phyloP scores from a whole-genome alignment of 2,797 vertebrate genomes.

The Acrossocheilus fasciatus region DNA sequence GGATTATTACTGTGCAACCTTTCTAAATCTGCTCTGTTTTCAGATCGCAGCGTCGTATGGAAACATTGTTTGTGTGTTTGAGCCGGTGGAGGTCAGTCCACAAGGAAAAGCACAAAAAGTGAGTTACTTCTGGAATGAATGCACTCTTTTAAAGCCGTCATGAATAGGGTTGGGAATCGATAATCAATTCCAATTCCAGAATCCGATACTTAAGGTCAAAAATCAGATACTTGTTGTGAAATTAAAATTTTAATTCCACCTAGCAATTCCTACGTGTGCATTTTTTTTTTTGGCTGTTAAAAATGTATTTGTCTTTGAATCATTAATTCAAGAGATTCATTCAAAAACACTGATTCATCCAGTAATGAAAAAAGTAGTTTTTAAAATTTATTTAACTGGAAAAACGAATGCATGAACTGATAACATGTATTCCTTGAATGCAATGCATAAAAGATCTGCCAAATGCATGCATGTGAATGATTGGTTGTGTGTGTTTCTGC shows the following conservation, averaged over 20 bases:
- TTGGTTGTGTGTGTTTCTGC: background rate
- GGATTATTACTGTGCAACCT: background rate
- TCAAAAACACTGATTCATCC: no score
- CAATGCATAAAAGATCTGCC: background rate
- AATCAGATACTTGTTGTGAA: background rate
- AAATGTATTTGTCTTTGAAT: no score
- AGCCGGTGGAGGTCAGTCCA: constrained; percentile 86
- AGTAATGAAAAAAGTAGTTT: no score
- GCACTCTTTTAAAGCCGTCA: background rate
- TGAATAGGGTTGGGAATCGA: no score
- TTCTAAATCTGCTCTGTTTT: background rate
- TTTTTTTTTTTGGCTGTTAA: background rate
- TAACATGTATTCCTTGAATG: background rate
- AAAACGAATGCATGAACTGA: background rate
- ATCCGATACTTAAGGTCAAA: no score
- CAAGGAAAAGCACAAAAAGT: constrained; percentile 81
- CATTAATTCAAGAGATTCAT: no score
- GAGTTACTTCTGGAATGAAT: constrained; percentile 69
- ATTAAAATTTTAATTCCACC: no score
- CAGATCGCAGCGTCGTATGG: constrained; percentile 98
- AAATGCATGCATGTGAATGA: background rate
- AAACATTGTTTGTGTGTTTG: constrained; percentile 92
- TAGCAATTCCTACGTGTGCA: no score
- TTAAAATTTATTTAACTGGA: no score
- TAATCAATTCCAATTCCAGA: no score